Conservation (phyloP, 2,797 vertebrate genomes). For the Trematomus bernacchii region DNA sequence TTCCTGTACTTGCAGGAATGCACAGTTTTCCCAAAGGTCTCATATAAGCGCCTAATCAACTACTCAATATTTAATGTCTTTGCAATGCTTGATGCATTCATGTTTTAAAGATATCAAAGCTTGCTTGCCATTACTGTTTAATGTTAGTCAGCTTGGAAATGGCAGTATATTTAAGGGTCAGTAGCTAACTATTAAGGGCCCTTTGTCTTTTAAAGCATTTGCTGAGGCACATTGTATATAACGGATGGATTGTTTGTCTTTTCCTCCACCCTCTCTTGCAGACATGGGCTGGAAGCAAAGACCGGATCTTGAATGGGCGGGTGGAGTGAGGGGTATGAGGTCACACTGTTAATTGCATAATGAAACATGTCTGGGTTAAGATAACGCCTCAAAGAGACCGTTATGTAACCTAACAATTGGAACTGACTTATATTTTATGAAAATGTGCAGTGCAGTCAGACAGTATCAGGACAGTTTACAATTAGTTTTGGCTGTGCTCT, state of each 20-base stretch:
- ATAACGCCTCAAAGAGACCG: slow-evolving; percentile 63
- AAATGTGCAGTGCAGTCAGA: slow-evolving; percentile 1
- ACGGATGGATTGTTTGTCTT: slow-evolving; percentile 74
- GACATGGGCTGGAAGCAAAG: slow-evolving; percentile 66
- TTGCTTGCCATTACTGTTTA: slow-evolving; percentile 1
- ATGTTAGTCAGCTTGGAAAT: background rate
- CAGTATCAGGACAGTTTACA: background rate
- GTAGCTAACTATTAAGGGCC: slow-evolving; percentile 18
- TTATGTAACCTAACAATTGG: slow-evolving; percentile 56
- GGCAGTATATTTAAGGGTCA: slow-evolving; percentile 12
- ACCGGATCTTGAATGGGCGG: slow-evolving; percentile 60
- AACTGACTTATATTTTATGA: slow-evolving; percentile 30
- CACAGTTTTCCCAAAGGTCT: slow-evolving; percentile 4
- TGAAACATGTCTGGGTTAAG: slow-evolving; percentile 67
- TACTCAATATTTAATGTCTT: background rate
- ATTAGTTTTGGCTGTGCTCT: slow-evolving; percentile 9
- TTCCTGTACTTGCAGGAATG: background rate
- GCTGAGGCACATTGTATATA: slow-evolving; percentile 59
- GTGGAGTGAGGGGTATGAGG: slow-evolving; percentile 66
- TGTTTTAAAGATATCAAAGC: slow-evolving; percentile 1
- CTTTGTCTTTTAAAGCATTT: slow-evolving; percentile 59
- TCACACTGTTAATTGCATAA: slow-evolving; percentile 74
- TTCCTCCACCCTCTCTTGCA: slow-evolving; percentile 71
- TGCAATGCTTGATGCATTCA: background rate
- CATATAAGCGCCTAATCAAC: background rate